Evolutionary conservation across 2,888 invertebrate genomes (phyloP).

Genomic region (Ctenicera cuprea): DNA sequence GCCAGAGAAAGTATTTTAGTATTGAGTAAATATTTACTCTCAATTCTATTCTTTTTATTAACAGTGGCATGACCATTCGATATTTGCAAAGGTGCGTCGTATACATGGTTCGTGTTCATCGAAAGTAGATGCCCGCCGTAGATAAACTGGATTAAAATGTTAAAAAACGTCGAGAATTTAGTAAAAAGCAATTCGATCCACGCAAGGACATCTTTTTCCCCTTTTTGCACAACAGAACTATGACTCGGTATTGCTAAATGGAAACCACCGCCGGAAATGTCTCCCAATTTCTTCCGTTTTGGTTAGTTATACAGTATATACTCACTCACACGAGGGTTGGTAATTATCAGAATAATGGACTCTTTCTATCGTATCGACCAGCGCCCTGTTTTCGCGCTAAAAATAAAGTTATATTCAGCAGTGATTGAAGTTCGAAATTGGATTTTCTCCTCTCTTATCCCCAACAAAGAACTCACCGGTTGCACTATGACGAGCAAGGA

Average conservation of each 20-base stretch:
- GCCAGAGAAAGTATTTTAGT: neutral
- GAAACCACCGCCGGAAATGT: neutral
- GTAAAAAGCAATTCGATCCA: neutral
- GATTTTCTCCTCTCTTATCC: slow-evolving; percentile 35
- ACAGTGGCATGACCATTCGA: neutral
- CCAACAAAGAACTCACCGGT: slow-evolving; percentile 20
- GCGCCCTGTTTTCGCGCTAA: slow-evolving; percentile 23
- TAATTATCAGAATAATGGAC: slow-evolving; percentile 26
- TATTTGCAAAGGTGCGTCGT: slow-evolving; percentile 18
- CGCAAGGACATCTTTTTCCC: slow-evolving; percentile 11
- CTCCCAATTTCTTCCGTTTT: neutral
- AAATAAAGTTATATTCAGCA: slow-evolving; percentile 40
- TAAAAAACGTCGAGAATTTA: neutral
- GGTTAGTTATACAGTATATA: neutral
- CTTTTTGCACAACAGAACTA: neutral
- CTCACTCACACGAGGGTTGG: neutral
- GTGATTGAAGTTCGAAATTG: slow-evolving; percentile 39
- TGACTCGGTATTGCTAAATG: neutral
- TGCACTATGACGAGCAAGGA: slow-evolving; percentile 14
- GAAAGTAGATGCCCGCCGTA: neutral
- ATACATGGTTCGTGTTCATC: neutral
- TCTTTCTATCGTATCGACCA: slow-evolving; percentile 27
- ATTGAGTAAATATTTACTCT: slow-evolving; percentile 8
- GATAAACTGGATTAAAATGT: slow-evolving; percentile 22
- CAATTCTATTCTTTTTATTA: neutral